phyloP scores from a whole-genome alignment of 2,888 invertebrate genomes.

The Deroplatys truncata region DNA sequence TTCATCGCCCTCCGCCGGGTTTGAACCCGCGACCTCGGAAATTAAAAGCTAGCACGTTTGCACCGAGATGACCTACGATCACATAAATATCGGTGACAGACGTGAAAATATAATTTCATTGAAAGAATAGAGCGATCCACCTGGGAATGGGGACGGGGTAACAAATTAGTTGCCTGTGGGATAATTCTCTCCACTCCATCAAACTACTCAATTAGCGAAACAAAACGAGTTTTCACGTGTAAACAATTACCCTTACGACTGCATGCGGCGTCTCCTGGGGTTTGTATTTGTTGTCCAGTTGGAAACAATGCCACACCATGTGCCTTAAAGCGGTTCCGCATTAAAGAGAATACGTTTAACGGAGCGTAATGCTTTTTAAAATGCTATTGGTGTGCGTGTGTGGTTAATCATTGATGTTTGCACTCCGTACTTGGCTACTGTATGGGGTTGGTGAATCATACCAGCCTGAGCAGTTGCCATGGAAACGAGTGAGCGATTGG shows the following conservation, averaged over 20 bases:
- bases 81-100: not conserved
- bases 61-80: not conserved
- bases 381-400: too few species aligned
- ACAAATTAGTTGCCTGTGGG: not conserved
- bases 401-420: too few species aligned
- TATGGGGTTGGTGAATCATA: too few species aligned
- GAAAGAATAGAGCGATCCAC: not conserved
- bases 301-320: not conserved
- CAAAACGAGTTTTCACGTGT: not conserved
- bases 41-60: too few species aligned
- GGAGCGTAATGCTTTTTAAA: too few species aligned
- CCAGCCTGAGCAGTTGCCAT: too few species aligned
- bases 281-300: not conserved
- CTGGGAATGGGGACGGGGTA: not conserved
- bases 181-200: not conserved
- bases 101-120: not conserved
- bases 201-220: not conserved
- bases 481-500: too few species aligned
- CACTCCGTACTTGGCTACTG: too few species aligned
- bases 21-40: too few species aligned
- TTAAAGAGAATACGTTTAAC: not conserved
- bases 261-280: not conserved
- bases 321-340: not conserved
- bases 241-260: not conserved
- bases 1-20: too few species aligned